These are phyloP conservation scores for Reticulitermes lucifugus DNA, from an alignment of 2,888 invertebrate genomes.

Conservation along the genomic window DNA sequence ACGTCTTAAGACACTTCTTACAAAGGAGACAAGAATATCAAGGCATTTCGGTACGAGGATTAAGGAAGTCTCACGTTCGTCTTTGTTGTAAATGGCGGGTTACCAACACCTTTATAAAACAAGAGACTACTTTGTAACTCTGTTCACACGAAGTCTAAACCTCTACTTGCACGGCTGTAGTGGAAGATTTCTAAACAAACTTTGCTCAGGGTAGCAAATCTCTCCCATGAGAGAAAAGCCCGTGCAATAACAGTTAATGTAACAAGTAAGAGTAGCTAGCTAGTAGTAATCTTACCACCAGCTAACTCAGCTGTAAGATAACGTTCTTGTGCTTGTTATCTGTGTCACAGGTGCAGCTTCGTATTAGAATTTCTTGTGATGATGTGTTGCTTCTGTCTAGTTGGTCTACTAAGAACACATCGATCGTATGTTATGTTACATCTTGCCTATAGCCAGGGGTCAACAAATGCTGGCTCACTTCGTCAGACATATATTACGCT, in stretches of 20 bases:
- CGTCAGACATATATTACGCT: too few species aligned
- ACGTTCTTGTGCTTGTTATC: too few species aligned
- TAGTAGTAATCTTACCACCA: not conserved
- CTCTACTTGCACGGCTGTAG: not conserved
- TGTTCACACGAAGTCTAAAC: not conserved
- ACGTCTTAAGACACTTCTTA: not conserved
- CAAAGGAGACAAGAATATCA: not conserved
- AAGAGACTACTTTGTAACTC: not conserved
- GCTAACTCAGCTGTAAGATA: too few species aligned
- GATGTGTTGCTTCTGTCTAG: too few species aligned
- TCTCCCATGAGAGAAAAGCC: conserved; percentile 1
- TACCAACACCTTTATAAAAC: not conserved
- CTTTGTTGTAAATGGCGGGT: not conserved
- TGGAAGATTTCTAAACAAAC: not conserved
- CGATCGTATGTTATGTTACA: too few species aligned
- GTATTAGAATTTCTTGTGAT: too few species aligned
- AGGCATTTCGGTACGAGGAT: not conserved
- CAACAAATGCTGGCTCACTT: too few species aligned
- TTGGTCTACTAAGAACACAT: too few species aligned
- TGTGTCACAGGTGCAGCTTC: too few species aligned
- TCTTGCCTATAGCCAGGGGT: too few species aligned
- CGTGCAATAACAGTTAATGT: not conserved
- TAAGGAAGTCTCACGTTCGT: not conserved
- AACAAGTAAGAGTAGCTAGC: not conserved
- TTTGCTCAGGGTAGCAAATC: not conserved